A percentile compares a stretch with the other conserved stretches of the same genome.
Conservation (phyloP, 2,888 invertebrate species). For the Corbicula japonica region DNA sequence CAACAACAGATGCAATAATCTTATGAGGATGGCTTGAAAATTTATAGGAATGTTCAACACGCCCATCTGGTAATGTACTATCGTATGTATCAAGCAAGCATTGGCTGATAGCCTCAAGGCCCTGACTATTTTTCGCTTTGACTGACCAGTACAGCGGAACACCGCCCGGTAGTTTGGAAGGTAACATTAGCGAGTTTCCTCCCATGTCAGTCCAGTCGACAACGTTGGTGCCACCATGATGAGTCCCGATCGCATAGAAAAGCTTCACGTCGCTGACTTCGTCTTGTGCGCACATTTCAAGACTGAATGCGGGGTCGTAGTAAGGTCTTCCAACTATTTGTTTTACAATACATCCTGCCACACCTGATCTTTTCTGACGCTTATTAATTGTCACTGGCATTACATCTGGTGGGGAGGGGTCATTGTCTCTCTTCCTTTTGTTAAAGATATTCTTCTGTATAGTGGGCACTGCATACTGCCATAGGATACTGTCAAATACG, state of each 20-base stretch:
- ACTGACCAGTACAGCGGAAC: conserved; percentile 73
- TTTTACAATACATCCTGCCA: conserved; percentile 53
- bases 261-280: conserved; percentile 63
- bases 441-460: conserved; percentile 62
- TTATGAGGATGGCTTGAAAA: conserved; percentile 70
- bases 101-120: conserved; percentile 53
- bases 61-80: conserved; percentile 72
- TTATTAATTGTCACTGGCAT: conserved; percentile 7
- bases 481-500: conserved; percentile 63
- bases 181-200: conserved; percentile 55
- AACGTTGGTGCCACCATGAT: conserved; percentile 61
- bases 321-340: conserved; percentile 55
- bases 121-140: conserved; percentile 72
- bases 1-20: conserved; percentile 63
- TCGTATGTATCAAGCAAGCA: conserved; percentile 74
- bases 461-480: conserved; percentile 57
- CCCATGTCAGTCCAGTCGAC: conserved; percentile 65
- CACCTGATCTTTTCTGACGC: conserved; percentile 32
- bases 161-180: conserved; percentile 59
- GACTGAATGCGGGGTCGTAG: conserved; percentile 59
- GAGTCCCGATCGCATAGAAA: conserved; percentile 65
- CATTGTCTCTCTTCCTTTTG: conserved; percentile 27
- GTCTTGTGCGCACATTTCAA: conserved; percentile 62
- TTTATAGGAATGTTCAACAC: conserved; percentile 67
- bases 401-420: conserved; percentile 48